A percentile compares a stretch with the other conserved stretches of the same genome.
Conservation (phyloP, 1,140 invertebrate genomes). For the Teleopsis dalmanni region DNA sequence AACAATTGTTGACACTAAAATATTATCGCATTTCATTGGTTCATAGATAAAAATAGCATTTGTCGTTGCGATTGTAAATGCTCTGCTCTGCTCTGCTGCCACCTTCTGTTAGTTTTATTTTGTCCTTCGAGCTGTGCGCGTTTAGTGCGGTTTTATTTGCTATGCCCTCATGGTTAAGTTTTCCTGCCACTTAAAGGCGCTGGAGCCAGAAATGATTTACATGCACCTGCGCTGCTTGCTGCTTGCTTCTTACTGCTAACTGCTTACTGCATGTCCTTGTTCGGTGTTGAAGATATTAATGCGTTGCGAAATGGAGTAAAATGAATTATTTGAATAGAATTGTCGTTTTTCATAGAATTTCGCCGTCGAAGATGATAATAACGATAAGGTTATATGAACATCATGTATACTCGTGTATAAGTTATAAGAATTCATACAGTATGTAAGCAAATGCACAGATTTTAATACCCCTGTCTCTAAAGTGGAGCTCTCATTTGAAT, state of each 20-base stretch:
- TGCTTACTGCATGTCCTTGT: slow-evolving; percentile 12
- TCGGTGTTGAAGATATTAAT: slow-evolving; percentile 32
- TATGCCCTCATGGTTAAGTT: too few species aligned
- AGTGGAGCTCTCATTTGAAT: slow-evolving; percentile 16
- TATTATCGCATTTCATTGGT: slow-evolving; percentile 44
- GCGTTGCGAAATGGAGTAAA: slow-evolving; percentile 40
- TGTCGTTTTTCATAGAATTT: slow-evolving; percentile 24
- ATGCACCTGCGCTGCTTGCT: slow-evolving; percentile 24
- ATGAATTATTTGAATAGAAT: slow-evolving; percentile 44
- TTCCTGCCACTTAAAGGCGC: neutral
- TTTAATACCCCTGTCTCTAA: neutral
- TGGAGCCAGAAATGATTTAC: slow-evolving; percentile 31
- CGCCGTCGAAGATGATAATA: neutral
- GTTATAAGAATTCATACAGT: neutral
- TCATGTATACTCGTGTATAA: neutral
- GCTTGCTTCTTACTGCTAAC: neutral
- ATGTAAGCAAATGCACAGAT: neutral
- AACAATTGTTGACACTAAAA: slow-evolving; percentile 45
- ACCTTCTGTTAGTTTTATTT: neutral
- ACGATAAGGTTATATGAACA: slow-evolving; percentile 5
- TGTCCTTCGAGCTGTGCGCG: neutral
- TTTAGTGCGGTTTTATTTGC: neutral
- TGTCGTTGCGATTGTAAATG: slow-evolving; percentile 26
- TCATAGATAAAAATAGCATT: slow-evolving; percentile 37
- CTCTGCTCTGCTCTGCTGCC: neutral